Evolutionary conservation across 2,113 vertebrate species (phyloP), one percentile per base, ranked within the genome.

Genomic region (Pantherophis guttatus): DNA sequence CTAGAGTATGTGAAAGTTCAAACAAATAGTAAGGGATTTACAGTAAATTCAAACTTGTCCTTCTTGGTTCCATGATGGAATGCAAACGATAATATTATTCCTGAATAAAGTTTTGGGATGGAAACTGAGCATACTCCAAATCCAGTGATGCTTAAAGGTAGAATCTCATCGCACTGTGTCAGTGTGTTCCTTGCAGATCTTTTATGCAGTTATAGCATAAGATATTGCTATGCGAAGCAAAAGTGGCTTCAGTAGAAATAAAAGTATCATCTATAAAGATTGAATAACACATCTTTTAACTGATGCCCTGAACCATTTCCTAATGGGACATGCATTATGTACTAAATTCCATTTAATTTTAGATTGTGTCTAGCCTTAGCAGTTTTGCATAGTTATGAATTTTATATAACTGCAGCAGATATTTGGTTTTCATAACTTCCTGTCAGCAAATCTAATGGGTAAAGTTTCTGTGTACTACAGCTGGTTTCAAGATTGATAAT

Each of bases 261-360:
- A 29, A 58, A 59, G 12, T 50, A 26, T 54, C 52, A 26, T 13
- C 29, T 13, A 21, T 87, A 86, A 33, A 12, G 15, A n/a, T 44
- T 44, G 39, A 54, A 39, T 58, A 87, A 29, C 29, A 12, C 2
- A 88, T 92, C 23, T 26, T 86, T 75, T 86, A 52, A 62, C 26
- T 15, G n/a, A 59, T 86, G 86, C 59, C 48, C 87, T 89, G 75
- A 52, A 39, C n/a, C 21, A 39, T 39, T 86, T 93, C n/a, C 92
- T 53, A 86, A 23, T 86, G 88, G 88, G 55, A 90, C 88, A 86
- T 86, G 75, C 75, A 39, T 86, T 62, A 90, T 90, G 29, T 89
- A 92, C 91, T 48, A 92, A 92, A 89, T 90, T 55, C 44, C 44
- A 62, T 86, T 93, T 93, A 93, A 93, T 86, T 90, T 92, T 93